Evolutionary conservation across 23 tunicate genomes (phyloP).

Genomic region (Ciona savignyi): DNA sequence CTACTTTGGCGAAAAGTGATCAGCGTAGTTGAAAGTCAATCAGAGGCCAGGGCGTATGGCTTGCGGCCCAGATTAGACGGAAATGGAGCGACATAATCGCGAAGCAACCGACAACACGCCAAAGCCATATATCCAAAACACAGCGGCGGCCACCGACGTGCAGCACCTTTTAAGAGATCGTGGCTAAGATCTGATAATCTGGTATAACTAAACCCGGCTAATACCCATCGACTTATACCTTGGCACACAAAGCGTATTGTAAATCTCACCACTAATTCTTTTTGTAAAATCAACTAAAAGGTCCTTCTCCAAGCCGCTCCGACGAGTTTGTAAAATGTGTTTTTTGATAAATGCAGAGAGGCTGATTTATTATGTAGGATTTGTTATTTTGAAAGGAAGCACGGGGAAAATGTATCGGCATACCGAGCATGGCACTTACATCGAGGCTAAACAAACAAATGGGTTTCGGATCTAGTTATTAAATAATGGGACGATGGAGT

Average conservation of each 20-base stretch:
- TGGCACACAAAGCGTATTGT: not conserved
- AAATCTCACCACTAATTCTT: not conserved
- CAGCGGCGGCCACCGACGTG: not conserved
- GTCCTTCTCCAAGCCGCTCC: no score
- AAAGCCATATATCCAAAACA: not conserved
- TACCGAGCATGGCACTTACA: not conserved
- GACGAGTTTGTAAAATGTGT: no score
- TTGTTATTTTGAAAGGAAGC: not conserved
- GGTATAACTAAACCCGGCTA: not conserved
- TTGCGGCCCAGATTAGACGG: not conserved
- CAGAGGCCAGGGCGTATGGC: not conserved
- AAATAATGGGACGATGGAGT: constrained; percentile 1
- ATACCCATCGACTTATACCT: not conserved
- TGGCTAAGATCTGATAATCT: not conserved
- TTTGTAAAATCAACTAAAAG: not conserved
- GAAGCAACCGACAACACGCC: not conserved
- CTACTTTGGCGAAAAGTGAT: not conserved
- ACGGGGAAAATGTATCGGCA: not conserved
- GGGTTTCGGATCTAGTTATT: constrained; percentile 1
- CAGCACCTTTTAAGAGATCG: not conserved
- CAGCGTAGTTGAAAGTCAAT: not conserved
- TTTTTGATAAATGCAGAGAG: no score
- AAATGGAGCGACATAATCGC: not conserved
- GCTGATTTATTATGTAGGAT: no score
- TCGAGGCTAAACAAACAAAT: not conserved